A percentile compares a stretch with the other conserved stretches of the same genome.
Evolutionary conservation across 2,113 vertebrate species (phyloP).

Genomic region (Echinops telfairi): DNA sequence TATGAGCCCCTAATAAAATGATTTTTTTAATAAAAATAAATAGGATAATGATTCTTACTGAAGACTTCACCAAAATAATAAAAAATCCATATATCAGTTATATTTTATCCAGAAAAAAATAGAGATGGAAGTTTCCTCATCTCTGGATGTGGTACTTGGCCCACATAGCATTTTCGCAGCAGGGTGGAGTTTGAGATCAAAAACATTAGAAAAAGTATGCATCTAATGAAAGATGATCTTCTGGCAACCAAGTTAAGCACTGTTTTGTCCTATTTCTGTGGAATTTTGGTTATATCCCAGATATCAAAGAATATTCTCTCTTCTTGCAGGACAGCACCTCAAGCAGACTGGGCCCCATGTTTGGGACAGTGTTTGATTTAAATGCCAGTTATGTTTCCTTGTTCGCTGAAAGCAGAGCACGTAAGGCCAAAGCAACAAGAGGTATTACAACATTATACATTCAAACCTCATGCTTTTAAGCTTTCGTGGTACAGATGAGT

Average conservation of each 20-base stretch:
- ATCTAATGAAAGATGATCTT: constrained; percentile 83
- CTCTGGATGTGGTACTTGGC: constrained; percentile 83
- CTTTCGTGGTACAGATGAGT: neutral
- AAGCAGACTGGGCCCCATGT: constrained; percentile 60
- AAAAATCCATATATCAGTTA: constrained; percentile 62
- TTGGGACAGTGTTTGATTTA: constrained; percentile 55
- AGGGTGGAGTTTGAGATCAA: constrained; percentile 83
- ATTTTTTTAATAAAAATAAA: too few relatives aligned
- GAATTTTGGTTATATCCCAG: constrained; percentile 82
- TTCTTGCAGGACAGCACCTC: constrained; percentile 65
- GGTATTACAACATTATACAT: neutral
- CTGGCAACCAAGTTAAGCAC: constrained; percentile 81
- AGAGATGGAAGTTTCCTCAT: constrained; percentile 82
- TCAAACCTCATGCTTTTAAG: constrained; percentile 33
- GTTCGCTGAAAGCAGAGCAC: constrained; percentile 51
- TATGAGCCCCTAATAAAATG: too few relatives aligned
- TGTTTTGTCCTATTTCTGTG: constrained; percentile 77
- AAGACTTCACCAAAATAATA: constrained; percentile 63
- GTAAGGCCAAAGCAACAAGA: neutral
- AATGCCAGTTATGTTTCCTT: constrained; percentile 9
- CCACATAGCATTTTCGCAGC: constrained; percentile 77
- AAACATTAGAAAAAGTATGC: constrained; percentile 84
- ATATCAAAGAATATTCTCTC: constrained; percentile 77
- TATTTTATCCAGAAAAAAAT: constrained; percentile 77
- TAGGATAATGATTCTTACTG: constrained; percentile 40